Evolutionary conservation across 2,888 invertebrate genomes (phyloP).

Genomic region (Platynereis dumerilii): DNA sequence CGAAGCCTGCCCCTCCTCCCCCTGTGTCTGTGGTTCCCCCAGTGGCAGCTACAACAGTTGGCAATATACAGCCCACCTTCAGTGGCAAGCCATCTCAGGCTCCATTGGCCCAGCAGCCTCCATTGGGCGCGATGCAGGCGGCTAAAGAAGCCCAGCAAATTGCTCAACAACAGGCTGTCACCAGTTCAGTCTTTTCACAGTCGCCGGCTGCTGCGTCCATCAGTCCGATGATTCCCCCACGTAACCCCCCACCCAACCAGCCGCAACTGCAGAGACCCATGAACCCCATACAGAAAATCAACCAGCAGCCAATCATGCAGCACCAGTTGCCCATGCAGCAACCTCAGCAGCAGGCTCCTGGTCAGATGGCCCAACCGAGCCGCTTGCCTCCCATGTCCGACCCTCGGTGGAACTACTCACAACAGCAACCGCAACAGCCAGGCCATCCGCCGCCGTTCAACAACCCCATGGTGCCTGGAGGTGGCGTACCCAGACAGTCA

Average conservation of each 20-base stretch:
- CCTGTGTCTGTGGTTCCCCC: conserved; percentile 6
- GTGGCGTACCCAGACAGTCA: conserved; percentile 4
- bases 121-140: conserved; percentile 52
- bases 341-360: conserved; percentile 26
- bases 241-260: neutral
- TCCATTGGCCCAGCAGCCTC: conserved; percentile 42
- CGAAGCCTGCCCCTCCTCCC: conserved; percentile 2
- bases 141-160: conserved; percentile 52
- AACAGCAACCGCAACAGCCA: conserved; percentile 46
- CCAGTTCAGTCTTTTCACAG: conserved; percentile 4
- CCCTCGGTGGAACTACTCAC: conserved; percentile 42
- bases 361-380: conserved; percentile 26
- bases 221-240: neutral
- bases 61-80: conserved; percentile 5
- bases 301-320: conserved; percentile 13
- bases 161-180: conserved; percentile 50
- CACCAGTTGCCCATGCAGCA: conserved; percentile 23
- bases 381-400: conserved; percentile 34
- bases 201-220: neutral
- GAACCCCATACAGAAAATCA: conserved; percentile 2
- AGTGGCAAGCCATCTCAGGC: conserved; percentile 21
- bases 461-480: neutral
- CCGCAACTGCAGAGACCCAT: neutral
- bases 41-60: conserved; percentile 11
- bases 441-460: conserved; percentile 37